Evolutionary conservation across 2,113 vertebrate species (phyloP).

Genomic region (Oryzias javanicus): DNA sequence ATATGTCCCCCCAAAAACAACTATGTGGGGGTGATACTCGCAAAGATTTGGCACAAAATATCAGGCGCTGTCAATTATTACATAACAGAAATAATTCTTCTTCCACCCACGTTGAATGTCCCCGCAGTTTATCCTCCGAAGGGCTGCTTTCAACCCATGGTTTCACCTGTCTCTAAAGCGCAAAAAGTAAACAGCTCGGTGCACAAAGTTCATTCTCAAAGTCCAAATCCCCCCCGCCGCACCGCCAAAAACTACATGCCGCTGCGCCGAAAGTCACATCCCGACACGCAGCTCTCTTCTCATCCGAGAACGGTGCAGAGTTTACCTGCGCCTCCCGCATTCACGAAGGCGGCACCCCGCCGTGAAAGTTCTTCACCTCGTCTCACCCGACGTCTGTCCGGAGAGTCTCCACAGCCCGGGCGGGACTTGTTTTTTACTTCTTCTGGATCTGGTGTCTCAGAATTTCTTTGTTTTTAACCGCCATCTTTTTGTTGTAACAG

Average conservation of each 20-base stretch:
- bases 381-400: not conserved
- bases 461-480: not conserved
- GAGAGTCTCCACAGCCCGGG: not conserved
- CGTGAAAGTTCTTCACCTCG: conserved; percentile 12
- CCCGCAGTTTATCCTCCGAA: conserved; percentile 48
- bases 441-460: too few species aligned
- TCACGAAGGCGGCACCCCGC: not conserved
- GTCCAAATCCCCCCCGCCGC: conserved; percentile 31
- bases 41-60: conserved; percentile 51
- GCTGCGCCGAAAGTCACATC: conserved; percentile 2
- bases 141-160: conserved; percentile 62
- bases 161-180: conserved; percentile 43
- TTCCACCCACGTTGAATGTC: conserved; percentile 67
- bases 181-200: conserved; percentile 41
- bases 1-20: not conserved
- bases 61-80: conserved; percentile 65
- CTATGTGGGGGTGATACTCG: conserved; percentile 6
- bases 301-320: conserved; percentile 30
- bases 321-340: conserved; percentile 41
- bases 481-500: conserved; percentile 1
- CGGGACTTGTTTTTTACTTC: not conserved
- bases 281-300: conserved; percentile 22
- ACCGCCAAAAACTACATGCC: conserved; percentile 54
- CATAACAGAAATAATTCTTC: conserved; percentile 62
- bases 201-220: conserved; percentile 49